A percentile compares a stretch with the other conserved stretches of the same genome.
Conservation (phyloP, 23 tunicate species). For the Trididemnum miniatum region DNA sequence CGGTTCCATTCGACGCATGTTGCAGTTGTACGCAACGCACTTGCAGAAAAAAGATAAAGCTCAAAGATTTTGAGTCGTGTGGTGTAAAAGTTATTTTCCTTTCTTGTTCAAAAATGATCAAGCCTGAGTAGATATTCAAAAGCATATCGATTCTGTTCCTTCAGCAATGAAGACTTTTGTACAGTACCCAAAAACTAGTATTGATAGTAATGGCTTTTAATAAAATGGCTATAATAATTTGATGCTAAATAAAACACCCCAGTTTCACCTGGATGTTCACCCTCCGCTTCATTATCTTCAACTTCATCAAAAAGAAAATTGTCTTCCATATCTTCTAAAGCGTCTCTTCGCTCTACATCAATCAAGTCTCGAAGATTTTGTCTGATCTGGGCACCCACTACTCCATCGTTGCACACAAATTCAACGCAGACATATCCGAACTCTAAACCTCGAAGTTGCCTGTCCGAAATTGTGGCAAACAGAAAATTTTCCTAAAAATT, state of each 20-base stretch:
- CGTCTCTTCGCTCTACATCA: neutral
- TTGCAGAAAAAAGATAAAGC: no score
- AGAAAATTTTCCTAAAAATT: slow-evolving; percentile 25
- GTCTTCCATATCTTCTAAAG: neutral
- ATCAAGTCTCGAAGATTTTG: slow-evolving; percentile 11
- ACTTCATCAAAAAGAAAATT: neutral
- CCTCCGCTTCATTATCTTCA: neutral
- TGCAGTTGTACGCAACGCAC: no score
- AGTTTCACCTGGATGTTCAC: neutral
- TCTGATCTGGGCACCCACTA: neutral
- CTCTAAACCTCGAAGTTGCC: slow-evolving; percentile 1
- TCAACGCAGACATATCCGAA: slow-evolving; percentile 20
- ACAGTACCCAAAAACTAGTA: no score
- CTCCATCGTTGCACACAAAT: slow-evolving; percentile 13
- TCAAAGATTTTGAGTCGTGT: no score
- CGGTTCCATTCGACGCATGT: no score
- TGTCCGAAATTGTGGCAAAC: slow-evolving; percentile 22
- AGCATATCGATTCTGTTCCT: no score
- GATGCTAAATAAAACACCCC: neutral
- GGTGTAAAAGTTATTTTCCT: no score
- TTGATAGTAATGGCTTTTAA: no score
- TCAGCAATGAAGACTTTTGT: no score
- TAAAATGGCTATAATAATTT: no score
- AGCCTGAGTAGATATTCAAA: no score
- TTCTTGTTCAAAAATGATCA: no score